phyloP scores from a whole-genome alignment of 2,797 vertebrate species.

The Bradypodion ventrale region DNA sequence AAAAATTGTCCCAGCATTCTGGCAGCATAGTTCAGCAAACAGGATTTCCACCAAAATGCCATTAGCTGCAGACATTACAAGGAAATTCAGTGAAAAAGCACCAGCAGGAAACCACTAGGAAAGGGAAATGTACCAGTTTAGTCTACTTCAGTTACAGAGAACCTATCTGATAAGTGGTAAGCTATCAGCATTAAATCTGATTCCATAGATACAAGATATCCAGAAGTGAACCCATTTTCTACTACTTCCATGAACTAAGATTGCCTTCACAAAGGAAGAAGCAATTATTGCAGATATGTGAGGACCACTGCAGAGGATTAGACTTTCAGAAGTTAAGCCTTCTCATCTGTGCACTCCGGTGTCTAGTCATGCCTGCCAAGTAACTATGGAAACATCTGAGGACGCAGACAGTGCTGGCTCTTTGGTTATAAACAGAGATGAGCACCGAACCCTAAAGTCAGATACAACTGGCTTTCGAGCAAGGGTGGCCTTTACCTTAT shows the following conservation, averaged over 20 bases:
- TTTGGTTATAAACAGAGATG: no score
- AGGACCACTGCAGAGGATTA: neutral
- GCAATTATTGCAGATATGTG: neutral
- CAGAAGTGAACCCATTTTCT: neutral
- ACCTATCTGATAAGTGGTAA: neutral
- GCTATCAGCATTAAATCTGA: neutral
- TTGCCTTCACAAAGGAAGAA: neutral
- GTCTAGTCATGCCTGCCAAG: no score
- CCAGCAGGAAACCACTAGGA: neutral
- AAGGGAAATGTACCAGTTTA: neutral
- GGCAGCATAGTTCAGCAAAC: no score
- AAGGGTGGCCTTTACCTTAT: neutral
- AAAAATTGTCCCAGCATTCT: no score
- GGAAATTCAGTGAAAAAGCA: neutral
- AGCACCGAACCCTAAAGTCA: no score
- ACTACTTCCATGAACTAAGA: neutral
- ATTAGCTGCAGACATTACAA: neutral
- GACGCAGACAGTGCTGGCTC: no score
- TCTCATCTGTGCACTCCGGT: no score
- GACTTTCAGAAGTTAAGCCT: neutral
- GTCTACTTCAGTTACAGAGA: slow-evolving; percentile 14
- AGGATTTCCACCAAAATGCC: no score
- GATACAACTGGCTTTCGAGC: no score
- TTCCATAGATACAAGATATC: neutral
- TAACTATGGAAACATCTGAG: no score